Evolutionary conservation across 2,888 invertebrate species (phyloP), one percentile per base, ranked within the genome.

Genomic region (Selenia dentaria): DNA sequence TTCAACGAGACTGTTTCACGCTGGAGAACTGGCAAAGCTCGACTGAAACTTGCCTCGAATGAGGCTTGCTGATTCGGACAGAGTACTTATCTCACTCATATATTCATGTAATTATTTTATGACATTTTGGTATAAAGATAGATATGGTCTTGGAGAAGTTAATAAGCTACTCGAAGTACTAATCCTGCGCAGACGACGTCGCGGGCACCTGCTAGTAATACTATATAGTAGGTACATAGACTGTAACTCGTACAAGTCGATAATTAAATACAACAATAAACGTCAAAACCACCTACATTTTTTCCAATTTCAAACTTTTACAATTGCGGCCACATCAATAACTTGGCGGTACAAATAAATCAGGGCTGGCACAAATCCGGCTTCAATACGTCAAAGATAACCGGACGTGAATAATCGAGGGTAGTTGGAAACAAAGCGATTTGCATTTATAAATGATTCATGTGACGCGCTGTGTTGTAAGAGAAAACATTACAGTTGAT

Each of bases 391-490:
- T 76, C 79, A 76, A 69, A 75, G 80, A 80, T 82, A 82, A 77
- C 74, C 69, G 70, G 67, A 70, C 75, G 79, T 75, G 80, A 79
- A 81, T 79, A 79, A 83, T 79, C 80, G 79, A 68, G 68, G 71
- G 60, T 72, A 73, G 74, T 77, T 75, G 74, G 67, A 64, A 81
- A 79, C 79, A 76, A 77, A 72, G 71, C 64, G 69, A 81, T 81
- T 81, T 82, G 79, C 82, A 83, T 82, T 78, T 76, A 83, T 84
- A 81, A 82, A 84, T 84, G 80, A 84, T 84, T 84, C 83, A 84
- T 83, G 79, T 53, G 56, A 56, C 59, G 63, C 57, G 57, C 66
- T 69, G 65, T 73, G 77, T 74, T 76, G 71, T 68, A 68, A 68
- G 74, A 74, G 78, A 74, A 79, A 81, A 79, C 78, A 74, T 70